A percentile compares a stretch with the other conserved stretches of the same genome.
These are phyloP conservation scores for Sinosuthora webbiana DNA, from an alignment of 2,113 vertebrate species.

Conservation along the genomic window DNA sequence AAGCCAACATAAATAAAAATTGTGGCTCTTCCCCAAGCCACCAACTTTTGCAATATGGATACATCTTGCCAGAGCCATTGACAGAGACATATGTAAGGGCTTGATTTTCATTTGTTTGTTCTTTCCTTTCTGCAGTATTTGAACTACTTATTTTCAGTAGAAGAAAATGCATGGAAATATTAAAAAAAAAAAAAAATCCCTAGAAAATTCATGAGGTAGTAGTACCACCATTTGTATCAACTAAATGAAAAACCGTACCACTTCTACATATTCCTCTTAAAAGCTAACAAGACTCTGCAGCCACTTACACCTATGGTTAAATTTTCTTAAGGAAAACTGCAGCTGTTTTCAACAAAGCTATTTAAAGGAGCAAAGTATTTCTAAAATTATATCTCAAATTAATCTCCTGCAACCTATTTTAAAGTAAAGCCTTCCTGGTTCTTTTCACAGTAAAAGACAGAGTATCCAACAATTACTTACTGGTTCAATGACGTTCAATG, in stretches of 20 bases:
- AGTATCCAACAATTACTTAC: slow-evolving; percentile 75
- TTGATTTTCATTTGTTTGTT: not conserved
- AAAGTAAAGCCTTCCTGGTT: not conserved
- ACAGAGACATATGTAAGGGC: not conserved
- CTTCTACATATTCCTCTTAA: not conserved
- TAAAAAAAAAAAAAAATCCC: not conserved
- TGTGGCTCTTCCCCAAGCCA: slow-evolving; percentile 37
- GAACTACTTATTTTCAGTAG: not conserved
- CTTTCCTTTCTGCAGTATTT: not conserved
- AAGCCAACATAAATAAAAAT: slow-evolving; percentile 43
- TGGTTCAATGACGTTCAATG: slow-evolving; percentile 89
- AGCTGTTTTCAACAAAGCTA: not conserved
- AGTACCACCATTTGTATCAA: not conserved
- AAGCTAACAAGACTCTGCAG: not conserved
- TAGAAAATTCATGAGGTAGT: not conserved
- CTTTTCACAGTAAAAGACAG: not conserved
- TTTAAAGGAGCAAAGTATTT: not conserved
- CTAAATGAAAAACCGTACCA: not conserved
- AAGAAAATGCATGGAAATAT: not conserved
- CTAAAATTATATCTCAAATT: not conserved
- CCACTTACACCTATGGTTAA: not conserved
- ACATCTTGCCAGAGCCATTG: not conserved
- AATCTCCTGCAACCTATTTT: not conserved
- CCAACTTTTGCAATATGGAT: not conserved
- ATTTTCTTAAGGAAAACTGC: not conserved